Percentiles rank a stretch among this genome's conserved stretches.
Conservation (phyloP, 2,113 vertebrate genomes). For the Probosciger aterrimus region DNA sequence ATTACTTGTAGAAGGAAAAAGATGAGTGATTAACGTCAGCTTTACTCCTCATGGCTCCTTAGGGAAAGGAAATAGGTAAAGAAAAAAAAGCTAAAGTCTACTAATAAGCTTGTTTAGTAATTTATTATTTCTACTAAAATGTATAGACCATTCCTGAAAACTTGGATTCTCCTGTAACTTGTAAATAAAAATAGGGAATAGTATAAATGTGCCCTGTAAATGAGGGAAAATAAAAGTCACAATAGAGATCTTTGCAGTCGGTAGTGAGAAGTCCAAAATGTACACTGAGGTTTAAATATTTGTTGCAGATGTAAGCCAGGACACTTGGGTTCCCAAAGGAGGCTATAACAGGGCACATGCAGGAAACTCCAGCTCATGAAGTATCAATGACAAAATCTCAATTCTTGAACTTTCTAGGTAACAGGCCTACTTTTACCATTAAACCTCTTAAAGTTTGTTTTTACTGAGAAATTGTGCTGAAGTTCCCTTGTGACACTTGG, state of each 20-base stretch:
- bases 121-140: neutral
- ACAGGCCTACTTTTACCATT: neutral
- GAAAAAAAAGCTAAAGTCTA: neutral
- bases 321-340: neutral
- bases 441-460: neutral
- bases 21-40: neutral
- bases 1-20: neutral
- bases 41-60: neutral
- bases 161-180: neutral
- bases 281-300: accelerated
- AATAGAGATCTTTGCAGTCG: neutral
- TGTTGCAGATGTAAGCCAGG: neutral
- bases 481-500: accelerated
- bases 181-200: neutral
- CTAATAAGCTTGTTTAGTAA: neutral
- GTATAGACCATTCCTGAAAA: neutral
- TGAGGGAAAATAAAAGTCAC: too few species aligned
- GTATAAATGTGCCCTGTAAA: neutral
- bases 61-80: neutral
- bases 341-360: accelerated
- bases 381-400: too few species aligned
- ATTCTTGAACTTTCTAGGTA: neutral
- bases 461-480: neutral
- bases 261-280: too few species aligned
- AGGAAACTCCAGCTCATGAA: neutral